Base-by-base conservation (phyloP, 2,888 invertebrate genomes). In the Agrotis puta region DNA sequence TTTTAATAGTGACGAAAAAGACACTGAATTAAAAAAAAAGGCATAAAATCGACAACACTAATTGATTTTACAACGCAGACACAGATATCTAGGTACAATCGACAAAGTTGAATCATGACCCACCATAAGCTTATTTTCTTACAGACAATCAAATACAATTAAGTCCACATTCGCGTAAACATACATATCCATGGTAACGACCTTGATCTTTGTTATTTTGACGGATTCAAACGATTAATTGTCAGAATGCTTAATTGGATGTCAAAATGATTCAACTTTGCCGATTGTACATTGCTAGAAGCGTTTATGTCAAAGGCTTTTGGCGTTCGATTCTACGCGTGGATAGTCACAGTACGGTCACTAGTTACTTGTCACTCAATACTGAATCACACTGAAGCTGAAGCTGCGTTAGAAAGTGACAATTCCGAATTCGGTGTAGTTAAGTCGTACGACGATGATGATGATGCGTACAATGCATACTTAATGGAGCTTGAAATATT, bases 231-330 rank as follows among this genome's bases (percentile, higher is more conserved):
- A n/a, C n/a, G n/a, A n/a, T n/a, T n/a, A n/a, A n/a, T n/a, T n/a
- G n/a, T n/a, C n/a, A n/a, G n/a, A n/a, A n/a, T n/a, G n/a, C n/a
- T n/a, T n/a, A n/a, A n/a, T n/a, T n/a, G n/a, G n/a, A n/a, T n/a
- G n/a, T n/a, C n/a, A n/a, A n/a, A n/a, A n/a, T n/a, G n/a, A n/a
- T n/a, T n/a, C n/a, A n/a, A n/a, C n/a, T n/a, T n/a, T n/a, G n/a
- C n/a, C n/a, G n/a, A n/a, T n/a, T n/a, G 51, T 18, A 43, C 9
- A 24, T 45, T 50, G 18, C 53, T 66, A 33, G 22, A 65, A 65
- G 16, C 27, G 43, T 59, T 59, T 18, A 59, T 14, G 43, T 58
- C 51, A 75, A 68, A 75, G 47, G 57, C 47, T 62, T 57, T 62
- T 56, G 56, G 20, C 50, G n/a, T 61, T 62, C 16, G 20, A 68